A percentile compares a stretch with the other conserved stretches of the same genome.
Conservation (phyloP, 2,888 invertebrate genomes). For the Mimachlamys varia region DNA sequence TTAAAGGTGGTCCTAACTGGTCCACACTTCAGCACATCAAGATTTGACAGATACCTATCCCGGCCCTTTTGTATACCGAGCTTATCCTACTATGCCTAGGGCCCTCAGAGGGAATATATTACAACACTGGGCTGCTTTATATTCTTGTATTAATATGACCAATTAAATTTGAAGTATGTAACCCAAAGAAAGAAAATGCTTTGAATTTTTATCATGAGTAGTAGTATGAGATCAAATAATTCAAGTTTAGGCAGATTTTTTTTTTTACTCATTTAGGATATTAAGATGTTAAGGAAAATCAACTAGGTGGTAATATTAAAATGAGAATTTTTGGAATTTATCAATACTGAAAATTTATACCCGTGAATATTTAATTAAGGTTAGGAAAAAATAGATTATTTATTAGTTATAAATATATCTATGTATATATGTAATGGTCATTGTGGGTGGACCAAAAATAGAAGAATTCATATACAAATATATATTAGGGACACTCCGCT, state of each 20-base stretch:
- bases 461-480: not conserved
- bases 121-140: not conserved
- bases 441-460: not conserved
- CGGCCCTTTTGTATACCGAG: not conserved
- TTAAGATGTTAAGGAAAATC: not conserved
- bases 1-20: not conserved
- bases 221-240: not conserved
- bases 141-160: not conserved
- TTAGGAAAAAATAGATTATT: not conserved
- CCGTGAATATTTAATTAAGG: not conserved
- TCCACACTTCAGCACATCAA: constrained; percentile 23
- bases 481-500: not conserved
- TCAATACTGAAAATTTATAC: not conserved
- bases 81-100: not conserved
- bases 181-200: not conserved
- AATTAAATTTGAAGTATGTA: not conserved
- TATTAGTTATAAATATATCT: not conserved
- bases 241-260: not conserved
- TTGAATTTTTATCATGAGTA: not conserved
- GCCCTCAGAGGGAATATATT: not conserved
- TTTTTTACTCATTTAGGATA: not conserved
- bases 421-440: not conserved
- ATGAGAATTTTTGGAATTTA: not conserved
- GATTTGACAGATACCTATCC: not conserved
- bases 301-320: too few relatives aligned